Evolutionary conservation across 2,888 invertebrate genomes (phyloP).

Genomic region (Pocota personata): DNA sequence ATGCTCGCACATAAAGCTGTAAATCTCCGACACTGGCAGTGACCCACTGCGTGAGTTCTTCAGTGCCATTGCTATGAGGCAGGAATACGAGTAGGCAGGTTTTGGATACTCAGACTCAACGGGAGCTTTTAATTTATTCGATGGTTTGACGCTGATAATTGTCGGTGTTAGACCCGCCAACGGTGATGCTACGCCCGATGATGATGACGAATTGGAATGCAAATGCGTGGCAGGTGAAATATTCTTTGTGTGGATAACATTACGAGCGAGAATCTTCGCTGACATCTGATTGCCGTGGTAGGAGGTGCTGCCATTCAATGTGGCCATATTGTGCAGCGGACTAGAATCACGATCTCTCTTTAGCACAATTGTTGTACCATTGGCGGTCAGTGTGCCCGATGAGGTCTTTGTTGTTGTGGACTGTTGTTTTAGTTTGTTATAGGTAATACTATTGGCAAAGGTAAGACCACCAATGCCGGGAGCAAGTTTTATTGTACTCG

Average conservation of each 20-base stretch:
- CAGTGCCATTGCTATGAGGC: slow-evolving; percentile 98
- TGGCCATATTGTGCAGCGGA: slow-evolving; percentile 78
- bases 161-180: slow-evolving; percentile 62
- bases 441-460: slow-evolving; percentile 82
- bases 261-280: slow-evolving; percentile 77
- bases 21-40: slow-evolving; percentile 98
- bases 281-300: slow-evolving; percentile 62
- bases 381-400: slow-evolving; percentile 76
- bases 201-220: slow-evolving; percentile 65
- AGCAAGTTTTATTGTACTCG: slow-evolving; percentile 82
- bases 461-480: slow-evolving; percentile 82
- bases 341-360: slow-evolving; percentile 80
- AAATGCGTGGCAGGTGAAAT: slow-evolving; percentile 80
- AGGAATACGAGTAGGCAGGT: slow-evolving; percentile 98
- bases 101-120: slow-evolving; percentile 89
- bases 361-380: slow-evolving; percentile 78
- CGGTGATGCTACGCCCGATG: slow-evolving; percentile 70
- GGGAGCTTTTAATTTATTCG: slow-evolving; percentile 78
- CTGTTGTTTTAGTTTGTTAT: slow-evolving; percentile 81
- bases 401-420: slow-evolving; percentile 76
- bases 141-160: slow-evolving; percentile 77
- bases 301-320: slow-evolving; percentile 74
- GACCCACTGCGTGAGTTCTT: slow-evolving; percentile 98
- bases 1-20: slow-evolving; percentile 99
- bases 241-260: slow-evolving; percentile 79